Evolutionary conservation across 2,113 vertebrate species (phyloP).

Genomic region (Chunga burmeisteri): DNA sequence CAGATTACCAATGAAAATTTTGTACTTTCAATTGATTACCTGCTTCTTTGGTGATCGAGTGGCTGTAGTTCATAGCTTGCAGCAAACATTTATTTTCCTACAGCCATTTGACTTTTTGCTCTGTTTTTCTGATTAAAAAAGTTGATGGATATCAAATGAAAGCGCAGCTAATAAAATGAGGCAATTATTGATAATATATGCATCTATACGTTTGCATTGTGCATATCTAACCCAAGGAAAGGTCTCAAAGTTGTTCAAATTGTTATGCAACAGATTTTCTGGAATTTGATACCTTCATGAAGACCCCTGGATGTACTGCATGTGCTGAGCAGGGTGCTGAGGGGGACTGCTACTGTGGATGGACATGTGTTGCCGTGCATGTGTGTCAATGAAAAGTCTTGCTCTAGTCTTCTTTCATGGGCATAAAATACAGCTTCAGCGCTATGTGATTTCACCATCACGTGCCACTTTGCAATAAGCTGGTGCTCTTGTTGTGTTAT

Average conservation of each 20-base stretch:
- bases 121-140: neutral
- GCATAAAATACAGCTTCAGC: neutral
- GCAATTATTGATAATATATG: neutral
- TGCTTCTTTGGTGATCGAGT: neutral
- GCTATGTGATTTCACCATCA: neutral
- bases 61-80: neutral
- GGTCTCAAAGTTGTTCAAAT: neutral
- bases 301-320: neutral
- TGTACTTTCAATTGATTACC: neutral
- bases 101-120: neutral
- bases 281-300: neutral
- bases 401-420: neutral
- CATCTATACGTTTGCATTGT: neutral
- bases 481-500: neutral
- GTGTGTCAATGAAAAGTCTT: neutral
- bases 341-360: rapidly evolving
- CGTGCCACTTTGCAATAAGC: neutral
- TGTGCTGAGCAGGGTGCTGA: neutral
- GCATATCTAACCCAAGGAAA: neutral
- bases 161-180: neutral
- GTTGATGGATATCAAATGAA: neutral
- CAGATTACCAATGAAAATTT: neutral
- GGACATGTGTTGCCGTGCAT: rapidly evolving
- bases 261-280: neutral
- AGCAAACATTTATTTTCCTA: neutral